phyloP scores from a whole-genome alignment of 2,888 invertebrate genomes.

The Hydroisotoma schaefferi region DNA sequence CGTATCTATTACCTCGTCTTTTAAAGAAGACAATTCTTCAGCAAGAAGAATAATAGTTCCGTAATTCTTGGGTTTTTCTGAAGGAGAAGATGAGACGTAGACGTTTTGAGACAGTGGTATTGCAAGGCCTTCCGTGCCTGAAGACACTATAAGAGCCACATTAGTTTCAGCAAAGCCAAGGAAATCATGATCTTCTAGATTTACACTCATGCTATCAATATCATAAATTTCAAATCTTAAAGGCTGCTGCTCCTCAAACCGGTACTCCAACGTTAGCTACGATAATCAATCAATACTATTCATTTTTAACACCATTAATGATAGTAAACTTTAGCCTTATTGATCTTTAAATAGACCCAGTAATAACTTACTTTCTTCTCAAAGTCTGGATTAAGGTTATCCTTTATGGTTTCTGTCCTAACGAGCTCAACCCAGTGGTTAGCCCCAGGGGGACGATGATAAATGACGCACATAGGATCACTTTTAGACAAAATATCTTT shows the following conservation, averaged over 20 bases:
- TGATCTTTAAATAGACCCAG: conserved; percentile 5
- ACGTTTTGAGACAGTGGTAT: conserved; percentile 30
- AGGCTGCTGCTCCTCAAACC: conserved; percentile 60
- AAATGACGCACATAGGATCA: conserved; percentile 57
- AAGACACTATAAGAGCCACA: conserved; percentile 29
- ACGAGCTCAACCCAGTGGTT: conserved; percentile 53
- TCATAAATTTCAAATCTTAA: conserved; percentile 57
- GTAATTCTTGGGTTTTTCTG: conserved; percentile 13
- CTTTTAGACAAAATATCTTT: conserved; percentile 59
- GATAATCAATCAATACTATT: background rate
- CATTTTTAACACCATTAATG: background rate
- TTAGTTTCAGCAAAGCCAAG: conserved; percentile 55
- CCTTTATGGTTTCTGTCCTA: conserved; percentile 55
- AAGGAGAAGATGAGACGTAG: conserved; percentile 5
- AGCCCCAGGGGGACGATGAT: conserved; percentile 51
- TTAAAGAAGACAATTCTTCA: conserved; percentile 46
- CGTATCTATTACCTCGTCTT: conserved; percentile 42
- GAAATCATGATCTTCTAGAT: conserved; percentile 54
- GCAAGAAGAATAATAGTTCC: conserved; percentile 47
- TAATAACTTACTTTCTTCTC: conserved; percentile 55
- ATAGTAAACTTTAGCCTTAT: no score
- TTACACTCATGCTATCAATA: conserved; percentile 51
- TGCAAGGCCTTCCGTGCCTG: conserved; percentile 36
- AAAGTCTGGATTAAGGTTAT: conserved; percentile 57
- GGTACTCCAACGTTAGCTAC: conserved; percentile 52